Conservation (phyloP, 2,888 invertebrate species). For the Andrena bicolor region DNA sequence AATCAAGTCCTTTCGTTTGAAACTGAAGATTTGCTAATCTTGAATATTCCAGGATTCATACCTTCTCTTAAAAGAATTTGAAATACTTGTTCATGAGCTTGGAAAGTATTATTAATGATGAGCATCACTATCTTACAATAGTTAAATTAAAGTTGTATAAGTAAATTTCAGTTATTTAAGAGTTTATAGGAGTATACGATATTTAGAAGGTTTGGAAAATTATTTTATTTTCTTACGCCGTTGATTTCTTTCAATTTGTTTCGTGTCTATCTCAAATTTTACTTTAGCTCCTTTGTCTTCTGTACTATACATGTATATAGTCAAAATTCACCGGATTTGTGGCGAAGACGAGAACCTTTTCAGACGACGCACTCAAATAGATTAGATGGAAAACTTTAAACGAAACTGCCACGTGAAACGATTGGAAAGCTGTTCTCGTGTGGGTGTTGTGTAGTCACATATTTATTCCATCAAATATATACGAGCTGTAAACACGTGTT, state of each 20-base stretch:
- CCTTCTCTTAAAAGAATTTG: no score
- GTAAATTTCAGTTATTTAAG: background rate
- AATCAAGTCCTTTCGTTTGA: background rate
- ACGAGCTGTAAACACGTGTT: constrained; percentile 5
- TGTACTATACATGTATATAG: background rate
- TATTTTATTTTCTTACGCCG: background rate
- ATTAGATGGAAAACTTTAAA: constrained; percentile 76
- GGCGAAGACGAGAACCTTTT: constrained; percentile 53
- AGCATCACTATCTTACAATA: no score
- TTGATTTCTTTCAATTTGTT: constrained; percentile 7
- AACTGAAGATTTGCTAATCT: no score
- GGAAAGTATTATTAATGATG: no score
- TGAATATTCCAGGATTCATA: no score
- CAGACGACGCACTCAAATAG: constrained; percentile 69
- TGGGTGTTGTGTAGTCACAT: constrained; percentile 22
- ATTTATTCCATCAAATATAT: constrained; percentile 34
- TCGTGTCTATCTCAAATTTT: constrained; percentile 34
- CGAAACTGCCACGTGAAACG: constrained; percentile 71
- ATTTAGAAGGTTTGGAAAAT: no score
- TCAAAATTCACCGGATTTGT: constrained; percentile 53
- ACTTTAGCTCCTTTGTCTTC: constrained; percentile 33
- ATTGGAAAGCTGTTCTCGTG: constrained; percentile 67
- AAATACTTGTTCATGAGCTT: no score
- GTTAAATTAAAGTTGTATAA: no score
- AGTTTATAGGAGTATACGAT: background rate